phyloP scores from a whole-genome alignment of 35 echinoderm and acorn worm species.

The Lytechinus pictus region DNA sequence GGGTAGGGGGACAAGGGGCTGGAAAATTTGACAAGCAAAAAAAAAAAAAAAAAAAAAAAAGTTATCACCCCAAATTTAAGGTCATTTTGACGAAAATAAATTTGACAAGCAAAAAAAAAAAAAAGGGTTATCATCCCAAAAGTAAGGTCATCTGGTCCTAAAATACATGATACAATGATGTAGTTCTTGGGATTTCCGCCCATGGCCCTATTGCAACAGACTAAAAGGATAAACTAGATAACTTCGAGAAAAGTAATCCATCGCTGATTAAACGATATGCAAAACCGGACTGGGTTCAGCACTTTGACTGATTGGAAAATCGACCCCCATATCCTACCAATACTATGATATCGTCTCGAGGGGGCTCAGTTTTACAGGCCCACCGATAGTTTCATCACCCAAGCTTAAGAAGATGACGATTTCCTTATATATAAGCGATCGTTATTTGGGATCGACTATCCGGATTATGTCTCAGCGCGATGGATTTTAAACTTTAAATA shows the following conservation, averaged over 20 bases:
- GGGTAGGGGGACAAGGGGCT: too few relatives aligned
- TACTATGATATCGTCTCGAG: neutral
- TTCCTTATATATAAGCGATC: neutral
- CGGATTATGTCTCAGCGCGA: neutral
- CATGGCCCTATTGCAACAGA: too few relatives aligned
- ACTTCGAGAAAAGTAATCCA: neutral
- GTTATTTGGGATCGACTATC: neutral
- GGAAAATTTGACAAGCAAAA: too few relatives aligned
- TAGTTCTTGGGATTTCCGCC: too few relatives aligned
- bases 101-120: too few relatives aligned
- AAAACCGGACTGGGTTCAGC: neutral
- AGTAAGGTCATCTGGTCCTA: too few relatives aligned
- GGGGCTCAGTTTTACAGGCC: neutral
- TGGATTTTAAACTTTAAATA: neutral
- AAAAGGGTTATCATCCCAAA: too few relatives aligned
- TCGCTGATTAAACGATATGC: neutral
- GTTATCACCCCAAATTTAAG: too few relatives aligned
- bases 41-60: too few relatives aligned
- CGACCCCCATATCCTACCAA: neutral
- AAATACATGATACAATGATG: too few relatives aligned
- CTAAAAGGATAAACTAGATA: neutral
- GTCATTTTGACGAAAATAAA: too few relatives aligned
- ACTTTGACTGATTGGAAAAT: conserved; percentile 4
- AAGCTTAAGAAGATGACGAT: neutral
- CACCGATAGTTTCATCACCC: neutral